A percentile compares a stretch with the other conserved stretches of the same genome.
These are phyloP conservation scores for Ailurus styani DNA, from an alignment of 2,113 vertebrate species.

Conservation along the genomic window DNA sequence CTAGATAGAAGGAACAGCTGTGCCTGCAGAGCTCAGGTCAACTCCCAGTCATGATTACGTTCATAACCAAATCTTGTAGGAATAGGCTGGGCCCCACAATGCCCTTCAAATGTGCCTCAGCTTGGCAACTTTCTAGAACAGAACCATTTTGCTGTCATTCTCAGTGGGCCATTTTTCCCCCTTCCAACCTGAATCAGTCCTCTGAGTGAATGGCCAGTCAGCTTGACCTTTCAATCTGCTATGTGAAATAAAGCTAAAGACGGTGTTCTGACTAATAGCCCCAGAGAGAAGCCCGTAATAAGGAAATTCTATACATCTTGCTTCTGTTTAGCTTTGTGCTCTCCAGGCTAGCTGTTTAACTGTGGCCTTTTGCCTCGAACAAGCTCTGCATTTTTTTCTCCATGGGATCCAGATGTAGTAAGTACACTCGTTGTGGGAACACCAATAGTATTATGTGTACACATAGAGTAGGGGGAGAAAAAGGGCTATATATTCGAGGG, in stretches of 20 bases:
- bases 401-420: neutral
- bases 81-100: neutral
- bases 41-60: constrained; percentile 4
- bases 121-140: neutral
- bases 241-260: constrained; percentile 31
- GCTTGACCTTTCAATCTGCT: constrained; percentile 47
- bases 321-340: neutral
- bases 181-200: neutral
- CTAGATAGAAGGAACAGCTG: constrained; percentile 27
- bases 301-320: neutral
- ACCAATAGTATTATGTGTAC: neutral
- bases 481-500: neutral
- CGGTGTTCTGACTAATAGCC: neutral
- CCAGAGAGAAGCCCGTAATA: neutral
- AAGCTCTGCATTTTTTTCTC: neutral
- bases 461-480: neutral
- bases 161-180: neutral
- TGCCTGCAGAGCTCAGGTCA: neutral
- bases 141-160: neutral
- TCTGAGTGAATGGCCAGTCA: constrained; percentile 20
- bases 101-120: neutral
- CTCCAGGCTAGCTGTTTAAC: neutral
- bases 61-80: neutral
- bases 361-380: neutral
- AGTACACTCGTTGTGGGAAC: neutral